These are phyloP conservation scores for Bellardia pandia DNA, from an alignment of 2,888 invertebrate species.

Conservation along the genomic window DNA sequence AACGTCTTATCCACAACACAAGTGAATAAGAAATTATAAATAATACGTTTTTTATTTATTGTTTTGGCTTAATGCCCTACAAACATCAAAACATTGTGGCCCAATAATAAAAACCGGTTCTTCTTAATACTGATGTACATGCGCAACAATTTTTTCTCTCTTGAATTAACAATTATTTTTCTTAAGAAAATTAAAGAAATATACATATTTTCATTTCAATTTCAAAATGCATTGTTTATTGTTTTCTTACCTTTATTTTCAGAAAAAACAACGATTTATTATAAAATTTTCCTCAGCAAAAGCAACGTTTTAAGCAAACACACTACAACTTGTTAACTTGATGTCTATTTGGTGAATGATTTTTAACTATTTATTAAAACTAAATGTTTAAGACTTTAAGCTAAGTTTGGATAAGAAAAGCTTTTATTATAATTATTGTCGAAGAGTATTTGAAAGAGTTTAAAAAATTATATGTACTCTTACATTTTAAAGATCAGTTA, in stretches of 20 bases:
- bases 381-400: background rate
- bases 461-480: too few species aligned
- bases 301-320: slow-evolving; percentile 16
- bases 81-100: slow-evolving; percentile 41
- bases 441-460: background rate
- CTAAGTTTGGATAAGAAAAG: slow-evolving; percentile 30
- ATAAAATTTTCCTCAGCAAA: slow-evolving; percentile 8
- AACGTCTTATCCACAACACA: background rate
- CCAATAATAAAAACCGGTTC: slow-evolving; percentile 56
- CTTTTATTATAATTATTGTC: background rate
- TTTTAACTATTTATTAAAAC: background rate
- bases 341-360: slow-evolving; percentile 45
- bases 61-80: slow-evolving; percentile 29
- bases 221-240: background rate
- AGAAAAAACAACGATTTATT: background rate
- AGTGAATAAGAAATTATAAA: background rate
- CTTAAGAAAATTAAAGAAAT: background rate
- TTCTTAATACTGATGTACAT: slow-evolving; percentile 9
- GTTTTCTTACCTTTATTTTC: slow-evolving; percentile 40
- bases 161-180: slow-evolving; percentile 14
- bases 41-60: slow-evolving; percentile 10
- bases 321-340: slow-evolving; percentile 44
- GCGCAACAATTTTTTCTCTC: background rate
- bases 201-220: background rate
- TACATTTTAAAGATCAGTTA: too few species aligned